These are phyloP conservation scores for Chionis minor DNA, from an alignment of 2,113 vertebrate genomes.

Conservation along the genomic window DNA sequence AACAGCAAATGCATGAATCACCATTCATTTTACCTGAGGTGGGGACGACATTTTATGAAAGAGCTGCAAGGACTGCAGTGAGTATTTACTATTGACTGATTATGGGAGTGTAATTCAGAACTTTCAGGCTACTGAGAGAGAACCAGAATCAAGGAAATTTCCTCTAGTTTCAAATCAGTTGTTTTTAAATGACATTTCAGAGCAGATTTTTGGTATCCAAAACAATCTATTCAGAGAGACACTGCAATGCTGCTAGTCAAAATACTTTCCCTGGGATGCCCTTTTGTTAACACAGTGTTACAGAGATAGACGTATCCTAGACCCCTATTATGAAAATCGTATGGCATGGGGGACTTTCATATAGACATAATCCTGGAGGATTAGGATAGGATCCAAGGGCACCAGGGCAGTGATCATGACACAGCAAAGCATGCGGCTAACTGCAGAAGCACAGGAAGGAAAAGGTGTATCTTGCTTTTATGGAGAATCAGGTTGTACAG, in stretches of 20 bases:
- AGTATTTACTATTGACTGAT: background rate
- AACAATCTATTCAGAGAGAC: background rate
- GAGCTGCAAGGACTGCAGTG: background rate
- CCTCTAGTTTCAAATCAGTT: background rate
- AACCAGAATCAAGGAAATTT: background rate
- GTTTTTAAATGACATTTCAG: background rate
- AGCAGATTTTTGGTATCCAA: background rate
- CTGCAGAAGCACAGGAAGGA: background rate
- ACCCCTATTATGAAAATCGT: slow-evolving; percentile 47
- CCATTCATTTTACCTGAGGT: background rate
- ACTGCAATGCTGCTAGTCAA: slow-evolving; percentile 21
- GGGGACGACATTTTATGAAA: background rate
- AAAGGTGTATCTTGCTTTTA: background rate
- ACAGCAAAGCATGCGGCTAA: background rate
- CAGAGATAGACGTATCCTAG: background rate
- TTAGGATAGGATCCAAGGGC: slow-evolving; percentile 54
- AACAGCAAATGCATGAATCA: background rate
- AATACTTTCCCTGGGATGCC: slow-evolving; percentile 32
- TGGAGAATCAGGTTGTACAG: background rate
- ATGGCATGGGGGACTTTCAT: background rate
- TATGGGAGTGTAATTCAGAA: background rate
- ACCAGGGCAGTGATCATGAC: slow-evolving; percentile 40
- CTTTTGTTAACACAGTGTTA: slow-evolving; percentile 31
- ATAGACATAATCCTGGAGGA: slow-evolving; percentile 51
- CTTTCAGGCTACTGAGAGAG: background rate